Evolutionary conservation across 2,113 vertebrate genomes (phyloP).

Genomic region (Channa maculata): DNA sequence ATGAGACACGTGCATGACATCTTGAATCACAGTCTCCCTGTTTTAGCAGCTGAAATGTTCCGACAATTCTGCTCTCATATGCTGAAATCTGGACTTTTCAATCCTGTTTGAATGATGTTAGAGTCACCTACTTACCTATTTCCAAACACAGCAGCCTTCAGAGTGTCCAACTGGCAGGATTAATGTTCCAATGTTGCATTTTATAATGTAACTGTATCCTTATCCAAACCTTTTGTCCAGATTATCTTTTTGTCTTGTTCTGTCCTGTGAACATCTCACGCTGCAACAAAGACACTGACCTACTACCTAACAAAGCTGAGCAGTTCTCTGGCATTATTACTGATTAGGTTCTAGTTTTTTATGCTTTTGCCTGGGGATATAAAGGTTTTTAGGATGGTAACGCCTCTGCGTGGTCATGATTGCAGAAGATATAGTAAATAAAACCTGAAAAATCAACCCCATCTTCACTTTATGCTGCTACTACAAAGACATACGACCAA

Average conservation of each 20-base stretch:
- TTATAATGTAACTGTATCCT: constrained; percentile 76
- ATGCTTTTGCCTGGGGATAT: constrained; percentile 21
- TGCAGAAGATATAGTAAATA: too few relatives aligned
- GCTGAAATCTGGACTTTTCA: not conserved
- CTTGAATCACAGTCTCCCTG: not conserved
- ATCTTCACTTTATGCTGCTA: too few relatives aligned
- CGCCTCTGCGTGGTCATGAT: constrained; percentile 10
- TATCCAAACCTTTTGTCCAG: constrained; percentile 59
- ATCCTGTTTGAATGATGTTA: not conserved
- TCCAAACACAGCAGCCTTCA: constrained; percentile 18
- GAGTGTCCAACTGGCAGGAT: constrained; percentile 44
- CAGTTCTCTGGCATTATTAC: constrained; percentile 51
- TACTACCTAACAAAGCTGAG: constrained; percentile 74
- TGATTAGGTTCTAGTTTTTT: constrained; percentile 38
- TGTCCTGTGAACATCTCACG: constrained; percentile 44
- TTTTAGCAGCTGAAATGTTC: not conserved
- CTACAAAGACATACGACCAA: too few relatives aligned
- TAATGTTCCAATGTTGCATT: constrained; percentile 41
- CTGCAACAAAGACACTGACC: constrained; percentile 75
- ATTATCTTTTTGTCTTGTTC: constrained; percentile 57
- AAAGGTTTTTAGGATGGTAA: constrained; percentile 40
- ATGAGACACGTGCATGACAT: too few relatives aligned
- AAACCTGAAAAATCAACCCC: too few relatives aligned
- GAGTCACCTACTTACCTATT: constrained; percentile 60
- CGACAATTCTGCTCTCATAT: too few relatives aligned